Evolutionary conservation across 2,113 vertebrate species (phyloP).

Genomic region (Brienomyrus longianalis): DNA sequence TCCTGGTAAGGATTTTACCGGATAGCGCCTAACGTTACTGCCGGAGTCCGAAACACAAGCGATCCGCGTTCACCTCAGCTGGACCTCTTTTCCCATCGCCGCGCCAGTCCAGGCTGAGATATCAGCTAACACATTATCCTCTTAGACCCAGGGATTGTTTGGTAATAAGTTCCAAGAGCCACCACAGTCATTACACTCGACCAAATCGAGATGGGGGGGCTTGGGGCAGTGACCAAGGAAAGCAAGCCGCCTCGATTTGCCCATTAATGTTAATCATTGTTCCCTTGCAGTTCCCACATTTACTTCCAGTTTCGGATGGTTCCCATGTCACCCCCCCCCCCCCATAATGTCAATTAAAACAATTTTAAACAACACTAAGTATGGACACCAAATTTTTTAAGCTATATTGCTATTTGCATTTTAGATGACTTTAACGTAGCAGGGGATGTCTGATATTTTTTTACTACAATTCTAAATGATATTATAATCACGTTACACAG

Average conservation of each 20-base stretch:
- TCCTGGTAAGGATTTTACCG: not conserved
- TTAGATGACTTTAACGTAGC: not conserved
- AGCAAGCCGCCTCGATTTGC: not conserved
- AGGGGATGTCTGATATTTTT: not conserved
- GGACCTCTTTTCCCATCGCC: constrained; percentile 53
- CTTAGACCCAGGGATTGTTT: constrained; percentile 62
- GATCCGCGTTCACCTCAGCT: constrained; percentile 41
- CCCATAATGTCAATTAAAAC: not conserved
- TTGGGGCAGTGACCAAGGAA: not conserved
- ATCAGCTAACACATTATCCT: constrained; percentile 74
- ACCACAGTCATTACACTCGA: constrained; percentile 15
- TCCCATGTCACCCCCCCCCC: not conserved
- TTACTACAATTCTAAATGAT: not conserved
- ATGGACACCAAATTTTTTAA: not conserved
- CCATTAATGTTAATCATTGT: constrained; percentile 4
- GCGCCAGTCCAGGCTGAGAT: constrained; percentile 58
- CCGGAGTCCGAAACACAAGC: not conserved
- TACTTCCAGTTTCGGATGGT: not conserved
- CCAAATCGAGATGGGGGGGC: not conserved
- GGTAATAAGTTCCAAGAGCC: constrained; percentile 52
- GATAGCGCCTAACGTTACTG: not conserved
- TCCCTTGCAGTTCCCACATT: not conserved
- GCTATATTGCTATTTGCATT: not conserved
- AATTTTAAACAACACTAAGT: not conserved
- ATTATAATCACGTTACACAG: not conserved